A percentile compares a stretch with the other conserved stretches of the same genome.
Evolutionary conservation across 2,797 vertebrate genomes (phyloP).

Genomic region (Ceryle rudis): DNA sequence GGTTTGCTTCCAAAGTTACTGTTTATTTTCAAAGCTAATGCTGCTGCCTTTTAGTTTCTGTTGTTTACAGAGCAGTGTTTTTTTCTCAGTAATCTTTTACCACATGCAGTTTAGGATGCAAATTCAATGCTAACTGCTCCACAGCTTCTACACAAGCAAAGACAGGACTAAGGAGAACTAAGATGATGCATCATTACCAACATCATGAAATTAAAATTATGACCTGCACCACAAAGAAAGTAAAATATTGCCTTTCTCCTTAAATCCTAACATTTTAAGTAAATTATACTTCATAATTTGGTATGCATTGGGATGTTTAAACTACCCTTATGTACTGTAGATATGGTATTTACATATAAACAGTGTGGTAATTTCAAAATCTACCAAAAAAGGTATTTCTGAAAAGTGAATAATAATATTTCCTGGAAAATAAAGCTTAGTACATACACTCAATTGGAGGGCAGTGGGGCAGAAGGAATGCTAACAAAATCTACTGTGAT

Average conservation of each 20-base stretch:
- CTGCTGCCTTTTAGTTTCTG: not conserved
- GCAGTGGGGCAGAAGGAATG: not conserved
- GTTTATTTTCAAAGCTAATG: not conserved
- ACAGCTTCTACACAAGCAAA: not conserved
- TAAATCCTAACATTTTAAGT: not conserved
- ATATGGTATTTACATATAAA: not conserved
- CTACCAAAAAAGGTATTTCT: not conserved
- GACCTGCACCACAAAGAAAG: not conserved
- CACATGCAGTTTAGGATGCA: not conserved
- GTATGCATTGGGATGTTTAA: not conserved
- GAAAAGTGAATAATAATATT: not conserved
- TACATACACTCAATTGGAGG: fast-evolving
- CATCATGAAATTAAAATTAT: not conserved
- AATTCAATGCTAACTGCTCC: not conserved
- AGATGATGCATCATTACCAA: not conserved
- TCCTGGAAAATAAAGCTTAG: not conserved
- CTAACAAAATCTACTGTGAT: not conserved
- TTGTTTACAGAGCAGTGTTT: not conserved
- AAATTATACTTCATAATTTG: not conserved
- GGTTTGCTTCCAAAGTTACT: not conserved
- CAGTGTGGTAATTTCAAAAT: not conserved
- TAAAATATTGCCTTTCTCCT: not conserved
- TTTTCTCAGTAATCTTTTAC: not conserved
- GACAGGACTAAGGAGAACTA: not conserved
- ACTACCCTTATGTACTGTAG: not conserved